These are phyloP conservation scores for Tamandua tetradactyla DNA, from an alignment of 2,797 vertebrate genomes.

Conservation along the genomic window DNA sequence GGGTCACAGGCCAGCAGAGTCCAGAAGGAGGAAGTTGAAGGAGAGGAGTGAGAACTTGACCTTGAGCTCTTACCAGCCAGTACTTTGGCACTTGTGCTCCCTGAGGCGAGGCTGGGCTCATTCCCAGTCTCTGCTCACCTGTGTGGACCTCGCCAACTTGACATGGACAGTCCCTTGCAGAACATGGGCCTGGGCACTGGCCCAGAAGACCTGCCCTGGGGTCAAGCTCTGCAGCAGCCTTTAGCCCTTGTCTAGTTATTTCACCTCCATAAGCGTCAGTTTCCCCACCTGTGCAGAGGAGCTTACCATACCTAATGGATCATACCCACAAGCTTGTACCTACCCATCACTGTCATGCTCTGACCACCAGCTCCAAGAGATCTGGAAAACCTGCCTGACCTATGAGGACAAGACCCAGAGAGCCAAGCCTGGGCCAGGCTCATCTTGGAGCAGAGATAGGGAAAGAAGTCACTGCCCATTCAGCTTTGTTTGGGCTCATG, in stretches of 20 bases:
- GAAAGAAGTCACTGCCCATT: not conserved
- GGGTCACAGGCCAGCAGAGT: not conserved
- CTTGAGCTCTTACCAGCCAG: not conserved
- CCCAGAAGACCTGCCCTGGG: not conserved
- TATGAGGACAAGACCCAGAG: not conserved
- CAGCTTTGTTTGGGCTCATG: not conserved
- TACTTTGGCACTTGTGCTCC: too few species aligned
- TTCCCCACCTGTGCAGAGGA: not conserved
- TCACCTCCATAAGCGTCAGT: not conserved
- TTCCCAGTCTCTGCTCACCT: not conserved
- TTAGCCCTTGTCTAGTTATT: not conserved
- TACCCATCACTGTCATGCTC: not conserved
- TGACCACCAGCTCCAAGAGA: not conserved
- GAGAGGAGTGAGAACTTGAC: not conserved
- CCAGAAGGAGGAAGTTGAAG: not conserved
- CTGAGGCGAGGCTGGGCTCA: not conserved
- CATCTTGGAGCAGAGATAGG: not conserved
- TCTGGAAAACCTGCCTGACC: not conserved
- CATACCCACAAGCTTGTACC: too few species aligned
- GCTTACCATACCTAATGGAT: not conserved
- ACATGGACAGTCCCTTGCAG: too few species aligned
- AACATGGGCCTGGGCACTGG: too few species aligned
- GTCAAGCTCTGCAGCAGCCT: not conserved
- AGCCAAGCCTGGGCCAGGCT: fast-evolving
- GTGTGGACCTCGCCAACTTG: too few species aligned